Conservation (phyloP, 2,113 vertebrate genomes). For the Scomber japonicus region DNA sequence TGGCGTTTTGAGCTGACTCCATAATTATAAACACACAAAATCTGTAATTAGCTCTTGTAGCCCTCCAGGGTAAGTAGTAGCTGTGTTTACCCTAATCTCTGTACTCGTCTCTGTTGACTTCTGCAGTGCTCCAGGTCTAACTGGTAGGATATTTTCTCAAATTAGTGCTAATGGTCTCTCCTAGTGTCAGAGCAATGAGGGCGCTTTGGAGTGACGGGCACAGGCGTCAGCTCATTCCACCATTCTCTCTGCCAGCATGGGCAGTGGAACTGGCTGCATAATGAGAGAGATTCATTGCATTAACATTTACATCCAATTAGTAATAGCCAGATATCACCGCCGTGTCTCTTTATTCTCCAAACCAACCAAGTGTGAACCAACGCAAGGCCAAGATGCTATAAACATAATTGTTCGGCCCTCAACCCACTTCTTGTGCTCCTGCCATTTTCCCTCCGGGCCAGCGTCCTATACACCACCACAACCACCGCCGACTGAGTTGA, state of each 20-base stretch:
- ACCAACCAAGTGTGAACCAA: slow-evolving; percentile 60
- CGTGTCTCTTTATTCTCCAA: slow-evolving; percentile 32
- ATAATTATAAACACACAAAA: slow-evolving; percentile 82
- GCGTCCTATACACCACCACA: slow-evolving; percentile 39
- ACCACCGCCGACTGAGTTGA: slow-evolving; percentile 28
- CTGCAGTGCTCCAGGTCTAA: slow-evolving; percentile 73
- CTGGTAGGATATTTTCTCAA: slow-evolving; percentile 82
- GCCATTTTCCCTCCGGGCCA: slow-evolving; percentile 62
- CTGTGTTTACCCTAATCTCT: slow-evolving; percentile 70
- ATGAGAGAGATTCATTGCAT: slow-evolving; percentile 77
- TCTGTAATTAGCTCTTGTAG: slow-evolving; percentile 79
- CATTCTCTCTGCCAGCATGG: slow-evolving; percentile 64
- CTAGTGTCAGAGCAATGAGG: slow-evolving; percentile 79
- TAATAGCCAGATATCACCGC: slow-evolving; percentile 58
- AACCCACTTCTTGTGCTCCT: slow-evolving; percentile 60
- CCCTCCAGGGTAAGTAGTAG: slow-evolving; percentile 69
- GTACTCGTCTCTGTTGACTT: slow-evolving; percentile 64
- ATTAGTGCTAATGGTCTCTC: slow-evolving; percentile 79
- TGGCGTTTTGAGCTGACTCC: slow-evolving; percentile 75
- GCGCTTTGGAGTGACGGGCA: slow-evolving; percentile 66
- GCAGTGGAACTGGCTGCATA: slow-evolving; percentile 61
- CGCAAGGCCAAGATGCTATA: slow-evolving; percentile 58
- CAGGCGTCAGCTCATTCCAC: slow-evolving; percentile 66
- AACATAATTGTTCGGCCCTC: slow-evolving; percentile 69
- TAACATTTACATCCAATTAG: slow-evolving; percentile 83